These are phyloP conservation scores for Graptemys geographica DNA, from an alignment of 2,797 vertebrate genomes.

Conservation along the genomic window DNA sequence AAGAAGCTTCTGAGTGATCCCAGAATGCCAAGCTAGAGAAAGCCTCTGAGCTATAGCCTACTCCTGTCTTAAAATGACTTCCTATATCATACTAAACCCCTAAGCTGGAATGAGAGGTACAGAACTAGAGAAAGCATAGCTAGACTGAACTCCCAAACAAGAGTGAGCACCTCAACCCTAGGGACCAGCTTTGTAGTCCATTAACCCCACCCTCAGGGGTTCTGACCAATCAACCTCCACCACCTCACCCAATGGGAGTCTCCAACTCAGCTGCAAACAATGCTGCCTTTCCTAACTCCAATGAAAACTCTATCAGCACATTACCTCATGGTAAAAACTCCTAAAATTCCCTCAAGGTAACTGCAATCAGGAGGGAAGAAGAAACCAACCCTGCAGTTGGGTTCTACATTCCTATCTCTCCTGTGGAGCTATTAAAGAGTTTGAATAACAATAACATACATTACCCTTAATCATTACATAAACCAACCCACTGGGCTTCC, in stretches of 20 bases:
- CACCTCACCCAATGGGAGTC: not conserved
- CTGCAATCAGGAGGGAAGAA: not conserved
- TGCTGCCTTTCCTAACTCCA: not conserved
- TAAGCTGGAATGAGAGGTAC: not conserved
- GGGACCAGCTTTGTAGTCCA: not conserved
- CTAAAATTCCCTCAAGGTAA: not conserved
- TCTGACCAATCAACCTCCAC: not conserved
- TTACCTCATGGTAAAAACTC: not conserved
- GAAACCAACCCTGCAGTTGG: not conserved
- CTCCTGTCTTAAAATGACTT: not conserved
- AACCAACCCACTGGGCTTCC: not conserved
- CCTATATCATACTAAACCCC: not conserved
- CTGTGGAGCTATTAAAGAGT: not conserved
- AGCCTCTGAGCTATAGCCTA: not conserved
- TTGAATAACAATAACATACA: not conserved
- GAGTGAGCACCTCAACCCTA: fast-evolving
- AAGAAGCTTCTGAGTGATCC: not conserved
- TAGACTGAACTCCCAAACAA: no score
- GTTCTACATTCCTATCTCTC: not conserved
- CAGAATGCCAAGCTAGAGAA: not conserved
- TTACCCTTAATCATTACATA: not conserved
- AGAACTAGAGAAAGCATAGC: not conserved
- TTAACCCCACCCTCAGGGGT: not conserved
- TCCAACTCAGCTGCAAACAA: fast-evolving
- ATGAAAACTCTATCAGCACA: not conserved